Conservation (phyloP, 1,140 invertebrate species). For the Pseudomyrmex gracilis region DNA sequence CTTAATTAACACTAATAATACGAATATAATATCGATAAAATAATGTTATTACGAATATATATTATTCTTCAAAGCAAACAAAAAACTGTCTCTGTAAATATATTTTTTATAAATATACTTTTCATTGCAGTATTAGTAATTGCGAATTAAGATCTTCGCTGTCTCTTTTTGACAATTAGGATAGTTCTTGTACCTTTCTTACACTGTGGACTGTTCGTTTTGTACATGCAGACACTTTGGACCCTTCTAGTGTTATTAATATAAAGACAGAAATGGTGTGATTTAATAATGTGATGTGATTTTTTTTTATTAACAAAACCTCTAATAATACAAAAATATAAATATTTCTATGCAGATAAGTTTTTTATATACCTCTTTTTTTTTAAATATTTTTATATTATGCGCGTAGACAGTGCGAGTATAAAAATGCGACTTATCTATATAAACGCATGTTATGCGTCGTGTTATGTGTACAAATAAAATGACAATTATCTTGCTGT, state of each 20-base stretch:
- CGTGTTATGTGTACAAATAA: neutral
- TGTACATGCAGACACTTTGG: neutral
- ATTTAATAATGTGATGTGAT: conserved; percentile 34
- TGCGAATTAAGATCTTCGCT: neutral
- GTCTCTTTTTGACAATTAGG: no score
- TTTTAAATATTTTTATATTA: conserved; percentile 30
- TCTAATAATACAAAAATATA: conserved; percentile 69
- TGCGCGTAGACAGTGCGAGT: neutral
- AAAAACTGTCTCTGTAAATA: conserved; percentile 18
- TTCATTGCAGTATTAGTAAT: neutral
- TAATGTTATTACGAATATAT: neutral
- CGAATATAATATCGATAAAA: no score
- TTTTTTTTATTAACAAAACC: conserved; percentile 64
- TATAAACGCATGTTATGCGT: neutral
- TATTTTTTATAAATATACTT: conserved; percentile 48
- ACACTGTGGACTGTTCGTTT: conserved; percentile 9
- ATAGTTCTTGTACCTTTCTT: conserved; percentile 15
- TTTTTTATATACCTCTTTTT: conserved; percentile 42
- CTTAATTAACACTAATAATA: neutral
- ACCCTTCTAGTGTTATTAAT: conserved; percentile 8
- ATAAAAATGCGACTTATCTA: conserved; percentile 5
- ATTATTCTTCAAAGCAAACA: neutral
- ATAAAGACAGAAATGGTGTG: conserved; percentile 18
- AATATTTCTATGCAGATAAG: conserved; percentile 55
- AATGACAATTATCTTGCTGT: neutral